Evolutionary conservation across 2,888 invertebrate species (phyloP).

Genomic region (Theretra japonica): DNA sequence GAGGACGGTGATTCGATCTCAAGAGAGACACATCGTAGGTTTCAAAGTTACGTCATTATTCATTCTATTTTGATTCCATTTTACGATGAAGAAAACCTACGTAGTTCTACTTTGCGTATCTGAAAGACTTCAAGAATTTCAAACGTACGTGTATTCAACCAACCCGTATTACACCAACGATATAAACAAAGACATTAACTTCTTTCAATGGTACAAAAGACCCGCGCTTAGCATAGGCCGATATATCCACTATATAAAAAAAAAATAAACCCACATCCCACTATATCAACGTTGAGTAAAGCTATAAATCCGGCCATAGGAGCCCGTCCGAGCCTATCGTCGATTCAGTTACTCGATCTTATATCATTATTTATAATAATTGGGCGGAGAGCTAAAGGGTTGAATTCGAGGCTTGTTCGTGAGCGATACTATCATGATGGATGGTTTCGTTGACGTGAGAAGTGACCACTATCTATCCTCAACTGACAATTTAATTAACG

Average conservation of each 20-base stretch:
- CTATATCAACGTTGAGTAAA: background rate
- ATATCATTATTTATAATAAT: slow-evolving; percentile 77
- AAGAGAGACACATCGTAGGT: too few relatives aligned
- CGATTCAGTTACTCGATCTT: slow-evolving; percentile 58
- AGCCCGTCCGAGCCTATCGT: background rate
- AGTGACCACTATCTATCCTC: background rate
- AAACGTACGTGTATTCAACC: background rate
- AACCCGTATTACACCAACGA: background rate
- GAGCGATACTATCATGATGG: background rate
- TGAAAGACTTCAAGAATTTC: too few relatives aligned
- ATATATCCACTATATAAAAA: background rate
- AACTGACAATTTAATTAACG: background rate
- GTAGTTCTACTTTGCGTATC: too few relatives aligned
- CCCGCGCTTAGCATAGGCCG: background rate
- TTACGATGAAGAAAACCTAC: too few relatives aligned
- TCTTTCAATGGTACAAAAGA: background rate
- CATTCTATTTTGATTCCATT: too few relatives aligned
- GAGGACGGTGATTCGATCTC: too few relatives aligned
- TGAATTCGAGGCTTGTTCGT: slow-evolving; percentile 47
- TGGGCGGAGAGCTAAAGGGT: slow-evolving; percentile 60
- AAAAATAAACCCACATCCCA: background rate
- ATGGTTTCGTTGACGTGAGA: background rate
- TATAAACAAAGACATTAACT: background rate
- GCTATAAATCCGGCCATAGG: slow-evolving; percentile 6
- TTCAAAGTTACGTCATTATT: too few relatives aligned